phyloP scores from a whole-genome alignment of 1,140 invertebrate species.

The Arion vulgaris region DNA sequence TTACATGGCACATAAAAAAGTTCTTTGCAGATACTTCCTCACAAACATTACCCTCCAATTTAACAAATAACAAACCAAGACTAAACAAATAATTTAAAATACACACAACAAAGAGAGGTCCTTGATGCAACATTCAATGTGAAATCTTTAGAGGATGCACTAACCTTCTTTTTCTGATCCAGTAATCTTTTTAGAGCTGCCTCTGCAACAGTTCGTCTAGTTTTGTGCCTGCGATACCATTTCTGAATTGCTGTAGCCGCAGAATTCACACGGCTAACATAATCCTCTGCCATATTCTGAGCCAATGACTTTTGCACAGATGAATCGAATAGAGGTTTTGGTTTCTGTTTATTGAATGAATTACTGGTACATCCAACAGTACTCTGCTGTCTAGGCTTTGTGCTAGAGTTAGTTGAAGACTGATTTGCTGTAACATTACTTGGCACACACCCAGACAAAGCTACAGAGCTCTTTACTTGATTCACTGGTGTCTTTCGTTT shows the following conservation, averaged over 20 bases:
- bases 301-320: neutral
- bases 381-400: neutral
- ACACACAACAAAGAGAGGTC: too few relatives aligned
- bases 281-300: slow-evolving; percentile 58
- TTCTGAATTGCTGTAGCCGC: slow-evolving; percentile 68
- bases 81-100: too few relatives aligned
- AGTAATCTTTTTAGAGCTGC: slow-evolving; percentile 67
- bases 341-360: neutral
- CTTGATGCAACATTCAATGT: too few relatives aligned
- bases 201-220: slow-evolving; percentile 51
- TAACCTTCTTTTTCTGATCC: slow-evolving; percentile 58
- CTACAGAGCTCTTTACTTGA: slow-evolving; percentile 53
- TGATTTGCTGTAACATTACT: neutral
- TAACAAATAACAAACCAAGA: too few relatives aligned
- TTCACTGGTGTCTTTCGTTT: slow-evolving; percentile 71
- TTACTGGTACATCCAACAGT: neutral
- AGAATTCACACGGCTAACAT: slow-evolving; percentile 62
- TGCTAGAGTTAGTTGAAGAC: neutral
- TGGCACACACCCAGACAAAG: slow-evolving; percentile 33
- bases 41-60: too few relatives aligned
- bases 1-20: too few relatives aligned
- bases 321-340: neutral
- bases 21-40: too few relatives aligned
- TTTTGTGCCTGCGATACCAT: slow-evolving; percentile 58
- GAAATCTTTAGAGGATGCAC: slow-evolving; percentile 16